These are phyloP conservation scores for Morphnarchus princeps DNA, from an alignment of 2,113 vertebrate genomes.

Conservation along the genomic window DNA sequence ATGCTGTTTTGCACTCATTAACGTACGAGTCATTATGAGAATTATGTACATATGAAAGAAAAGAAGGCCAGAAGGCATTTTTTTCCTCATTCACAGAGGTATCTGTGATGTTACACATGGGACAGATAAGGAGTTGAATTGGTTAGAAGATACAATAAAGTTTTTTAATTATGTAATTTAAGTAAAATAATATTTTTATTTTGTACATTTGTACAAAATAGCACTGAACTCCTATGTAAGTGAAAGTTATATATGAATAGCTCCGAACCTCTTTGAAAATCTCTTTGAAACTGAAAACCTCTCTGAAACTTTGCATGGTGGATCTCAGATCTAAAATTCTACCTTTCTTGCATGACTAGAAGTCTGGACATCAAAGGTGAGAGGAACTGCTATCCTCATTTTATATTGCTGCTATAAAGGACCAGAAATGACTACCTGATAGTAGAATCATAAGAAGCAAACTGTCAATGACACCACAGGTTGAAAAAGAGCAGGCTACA, in stretches of 20 bases:
- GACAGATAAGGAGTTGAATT: background rate
- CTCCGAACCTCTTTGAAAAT: background rate
- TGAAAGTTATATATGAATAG: background rate
- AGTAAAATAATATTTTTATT: background rate
- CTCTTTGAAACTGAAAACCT: background rate
- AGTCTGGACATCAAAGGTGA: background rate
- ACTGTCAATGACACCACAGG: background rate
- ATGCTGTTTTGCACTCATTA: background rate
- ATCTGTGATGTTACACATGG: background rate
- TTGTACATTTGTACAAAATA: background rate
- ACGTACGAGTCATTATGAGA: background rate
- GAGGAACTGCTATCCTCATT: background rate
- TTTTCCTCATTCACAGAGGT: background rate
- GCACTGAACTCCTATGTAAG: background rate
- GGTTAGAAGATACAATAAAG: background rate
- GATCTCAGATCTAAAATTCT: background rate
- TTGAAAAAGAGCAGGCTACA: background rate
- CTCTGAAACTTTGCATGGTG: background rate
- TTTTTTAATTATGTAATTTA: background rate
- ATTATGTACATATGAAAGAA: background rate
- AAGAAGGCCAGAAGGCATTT: background rate
- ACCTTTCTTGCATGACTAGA: background rate
- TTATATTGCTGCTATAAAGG: background rate
- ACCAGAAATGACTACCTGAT: background rate
- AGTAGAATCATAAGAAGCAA: background rate